These are phyloP conservation scores for Brachystomella parvula DNA, from an alignment of 1,140 invertebrate genomes.

Conservation along the genomic window DNA sequence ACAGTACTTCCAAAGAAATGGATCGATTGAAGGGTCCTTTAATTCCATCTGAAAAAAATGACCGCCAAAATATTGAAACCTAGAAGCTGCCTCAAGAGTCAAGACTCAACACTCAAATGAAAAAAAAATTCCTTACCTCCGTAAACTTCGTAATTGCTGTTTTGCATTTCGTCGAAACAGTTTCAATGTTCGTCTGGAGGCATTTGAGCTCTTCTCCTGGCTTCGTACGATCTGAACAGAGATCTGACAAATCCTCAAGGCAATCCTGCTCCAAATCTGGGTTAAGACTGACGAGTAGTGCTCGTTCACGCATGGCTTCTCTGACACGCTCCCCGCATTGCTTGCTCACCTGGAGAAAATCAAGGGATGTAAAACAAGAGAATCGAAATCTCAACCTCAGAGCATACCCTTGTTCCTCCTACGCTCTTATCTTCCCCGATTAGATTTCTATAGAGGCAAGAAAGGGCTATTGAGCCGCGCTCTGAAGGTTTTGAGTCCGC, in stretches of 20 bases:
- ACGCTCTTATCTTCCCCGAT: conserved; percentile 50
- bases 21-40: conserved; percentile 43
- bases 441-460: conserved; percentile 83
- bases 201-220: conserved; percentile 85
- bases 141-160: conserved; percentile 76
- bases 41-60: conserved; percentile 46
- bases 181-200: conserved; percentile 81
- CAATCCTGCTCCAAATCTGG: conserved; percentile 89
- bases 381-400: conserved; percentile 10
- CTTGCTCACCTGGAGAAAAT: conserved; percentile 39
- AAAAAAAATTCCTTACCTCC: conserved; percentile 69
- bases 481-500: conserved; percentile 47
- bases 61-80: conserved; percentile 10
- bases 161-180: conserved; percentile 55
- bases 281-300: conserved; percentile 81
- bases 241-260: conserved; percentile 69
- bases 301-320: conserved; percentile 83
- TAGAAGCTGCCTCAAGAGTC: no score
- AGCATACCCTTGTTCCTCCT: not conserved
- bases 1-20: conserved; percentile 34
- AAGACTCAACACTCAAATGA: conserved; percentile 64
- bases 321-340: conserved; percentile 64
- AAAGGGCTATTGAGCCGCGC: conserved; percentile 69
- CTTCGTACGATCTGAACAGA: conserved; percentile 73
- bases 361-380: not conserved